Evolutionary conservation across 1,140 invertebrate species (phyloP).

Genomic region (Saccostrea glomerata): DNA sequence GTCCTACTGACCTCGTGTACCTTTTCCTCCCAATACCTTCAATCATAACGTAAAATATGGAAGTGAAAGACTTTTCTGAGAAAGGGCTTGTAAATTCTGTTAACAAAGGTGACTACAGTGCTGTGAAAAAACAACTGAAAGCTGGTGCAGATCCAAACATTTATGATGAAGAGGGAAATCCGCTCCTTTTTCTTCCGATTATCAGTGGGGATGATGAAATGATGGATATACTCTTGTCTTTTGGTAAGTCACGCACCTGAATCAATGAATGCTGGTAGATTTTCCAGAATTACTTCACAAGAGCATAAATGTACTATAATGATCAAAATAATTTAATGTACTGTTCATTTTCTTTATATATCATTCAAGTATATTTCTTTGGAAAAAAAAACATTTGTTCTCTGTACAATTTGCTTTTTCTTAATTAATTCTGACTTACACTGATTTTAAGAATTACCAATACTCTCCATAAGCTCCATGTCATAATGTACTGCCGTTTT

Average conservation of each 20-base stretch:
- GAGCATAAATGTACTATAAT: too few relatives aligned
- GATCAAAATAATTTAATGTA: too few relatives aligned
- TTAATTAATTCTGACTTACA: too few relatives aligned
- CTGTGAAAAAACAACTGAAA: constrained; percentile 15
- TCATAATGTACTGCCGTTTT: too few relatives aligned
- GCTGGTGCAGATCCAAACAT: constrained; percentile 11
- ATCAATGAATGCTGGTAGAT: too few relatives aligned
- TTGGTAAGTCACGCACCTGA: background rate
- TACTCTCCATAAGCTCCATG: too few relatives aligned
- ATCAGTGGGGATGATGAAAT: constrained; percentile 27
- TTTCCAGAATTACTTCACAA: too few relatives aligned
- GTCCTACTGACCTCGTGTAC: background rate
- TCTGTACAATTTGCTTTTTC: too few relatives aligned
- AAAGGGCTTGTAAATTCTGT: background rate
- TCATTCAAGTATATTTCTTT: too few relatives aligned
- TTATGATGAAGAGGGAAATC: background rate
- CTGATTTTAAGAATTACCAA: too few relatives aligned
- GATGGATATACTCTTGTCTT: constrained; percentile 22
- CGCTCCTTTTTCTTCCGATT: constrained; percentile 10
- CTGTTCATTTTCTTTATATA: too few relatives aligned
- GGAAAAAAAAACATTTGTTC: too few relatives aligned
- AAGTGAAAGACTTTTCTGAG: constrained; percentile 4
- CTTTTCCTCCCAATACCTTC: background rate
- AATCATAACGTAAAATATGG: background rate
- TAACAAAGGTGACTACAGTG: background rate